A percentile compares a stretch with the other conserved stretches of the same genome.
phyloP scores from a whole-genome alignment of 2,113 vertebrate species.

The Eira barbara region DNA sequence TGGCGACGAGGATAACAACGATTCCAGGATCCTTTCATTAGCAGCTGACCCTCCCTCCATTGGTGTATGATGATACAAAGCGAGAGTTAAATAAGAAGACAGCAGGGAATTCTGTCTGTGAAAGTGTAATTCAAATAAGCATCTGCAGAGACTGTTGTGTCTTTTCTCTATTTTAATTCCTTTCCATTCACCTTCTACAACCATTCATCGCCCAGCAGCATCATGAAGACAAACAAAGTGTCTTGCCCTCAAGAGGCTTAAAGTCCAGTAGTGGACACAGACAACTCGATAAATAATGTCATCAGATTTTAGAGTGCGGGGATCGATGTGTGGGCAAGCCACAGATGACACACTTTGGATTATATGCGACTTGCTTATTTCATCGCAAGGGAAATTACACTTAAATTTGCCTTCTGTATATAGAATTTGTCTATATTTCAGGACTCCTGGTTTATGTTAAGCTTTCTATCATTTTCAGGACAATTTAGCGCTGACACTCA shows the following conservation, averaged over 20 bases:
- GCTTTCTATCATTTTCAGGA: not conserved
- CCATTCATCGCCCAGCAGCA: not conserved
- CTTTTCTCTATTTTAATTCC: not conserved
- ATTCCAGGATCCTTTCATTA: not conserved
- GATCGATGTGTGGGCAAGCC: rapidly evolving
- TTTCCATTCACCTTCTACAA: not conserved
- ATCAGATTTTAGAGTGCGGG: not conserved
- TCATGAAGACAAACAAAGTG: not conserved
- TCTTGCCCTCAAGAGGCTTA: not conserved
- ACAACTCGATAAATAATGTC: not conserved
- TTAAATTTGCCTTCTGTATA: not conserved
- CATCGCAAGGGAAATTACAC: not conserved
- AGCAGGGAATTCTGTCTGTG: not conserved
- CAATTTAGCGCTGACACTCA: not conserved
- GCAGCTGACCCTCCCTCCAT: not conserved
- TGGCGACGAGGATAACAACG: rapidly evolving
- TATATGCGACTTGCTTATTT: not conserved
- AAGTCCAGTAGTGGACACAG: not conserved
- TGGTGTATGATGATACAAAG: not conserved
- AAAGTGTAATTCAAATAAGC: not conserved
- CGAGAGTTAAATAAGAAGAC: not conserved
- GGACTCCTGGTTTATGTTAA: not conserved
- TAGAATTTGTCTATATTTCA: not conserved
- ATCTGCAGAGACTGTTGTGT: not conserved
- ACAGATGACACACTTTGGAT: not conserved